A percentile compares a stretch with the other conserved stretches of the same genome.
Conservation (phyloP, 2,113 vertebrate species). For the Thomomys bottae region DNA sequence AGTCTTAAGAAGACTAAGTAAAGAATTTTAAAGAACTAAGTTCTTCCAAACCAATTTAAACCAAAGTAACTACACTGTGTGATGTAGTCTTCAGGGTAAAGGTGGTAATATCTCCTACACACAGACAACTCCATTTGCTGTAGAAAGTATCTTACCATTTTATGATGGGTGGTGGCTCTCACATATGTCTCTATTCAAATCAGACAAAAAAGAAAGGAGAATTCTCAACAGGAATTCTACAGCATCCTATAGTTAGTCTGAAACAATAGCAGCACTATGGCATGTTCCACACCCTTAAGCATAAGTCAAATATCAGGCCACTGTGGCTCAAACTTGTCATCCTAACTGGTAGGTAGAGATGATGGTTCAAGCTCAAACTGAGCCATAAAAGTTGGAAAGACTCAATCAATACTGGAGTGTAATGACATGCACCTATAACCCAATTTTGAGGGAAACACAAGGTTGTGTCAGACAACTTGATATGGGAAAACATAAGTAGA, state of each 20-base stretch:
- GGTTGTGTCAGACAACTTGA: too few species aligned
- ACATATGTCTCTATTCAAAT: neutral
- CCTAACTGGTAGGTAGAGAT: too few species aligned
- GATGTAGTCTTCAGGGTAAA: neutral
- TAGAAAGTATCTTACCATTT: neutral
- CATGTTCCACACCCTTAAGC: neutral
- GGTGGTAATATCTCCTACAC: neutral
- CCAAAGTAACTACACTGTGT: neutral
- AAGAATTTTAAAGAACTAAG: neutral
- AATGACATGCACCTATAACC: too few species aligned
- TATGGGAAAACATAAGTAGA: too few species aligned
- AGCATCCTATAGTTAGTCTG: neutral
- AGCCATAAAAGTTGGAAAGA: too few species aligned
- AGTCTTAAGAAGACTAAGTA: conserved; percentile 13
- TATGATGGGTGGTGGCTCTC: neutral
- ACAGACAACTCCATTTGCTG: neutral
- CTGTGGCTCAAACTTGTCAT: too few species aligned
- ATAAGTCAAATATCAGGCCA: neutral
- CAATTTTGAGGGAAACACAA: too few species aligned
- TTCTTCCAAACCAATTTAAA: conserved; percentile 7
- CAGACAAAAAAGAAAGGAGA: conserved; percentile 33
- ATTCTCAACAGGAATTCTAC: neutral
- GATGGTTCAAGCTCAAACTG: too few species aligned
- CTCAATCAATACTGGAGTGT: too few species aligned
- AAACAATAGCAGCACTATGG: neutral